Percentiles rank a stretch among this genome's conserved stretches.
Evolutionary conservation across 2,113 vertebrate species (phyloP).

Genomic region (Leptobrachium ailaonicum): DNA sequence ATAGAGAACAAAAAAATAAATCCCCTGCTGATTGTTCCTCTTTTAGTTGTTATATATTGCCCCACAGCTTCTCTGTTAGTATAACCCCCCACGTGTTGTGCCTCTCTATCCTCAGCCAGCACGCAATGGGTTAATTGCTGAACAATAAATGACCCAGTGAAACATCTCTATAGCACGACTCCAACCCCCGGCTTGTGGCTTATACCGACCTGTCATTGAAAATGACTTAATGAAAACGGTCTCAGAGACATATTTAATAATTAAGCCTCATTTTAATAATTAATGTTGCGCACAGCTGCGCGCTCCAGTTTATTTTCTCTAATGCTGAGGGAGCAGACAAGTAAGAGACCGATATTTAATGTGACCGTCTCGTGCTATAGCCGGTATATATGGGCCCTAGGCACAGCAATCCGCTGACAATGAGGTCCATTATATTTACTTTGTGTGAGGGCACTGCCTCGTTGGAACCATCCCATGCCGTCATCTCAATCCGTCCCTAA

Average conservation of each 20-base stretch:
- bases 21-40: no score
- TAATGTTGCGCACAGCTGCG: constrained; percentile 29
- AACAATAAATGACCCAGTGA: no score
- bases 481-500: background rate
- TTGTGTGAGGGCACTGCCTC: background rate
- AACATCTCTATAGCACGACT: background rate
- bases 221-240: constrained; percentile 13
- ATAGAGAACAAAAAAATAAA: no score
- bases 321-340: background rate
- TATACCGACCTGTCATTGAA: constrained; percentile 1
- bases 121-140: background rate
- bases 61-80: no score
- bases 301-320: background rate
- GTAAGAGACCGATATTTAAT: background rate
- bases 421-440: background rate
- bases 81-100: background rate
- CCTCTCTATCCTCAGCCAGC: background rate
- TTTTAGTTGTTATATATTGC: no score
- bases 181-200: background rate
- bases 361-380: background rate
- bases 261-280: constrained; percentile 35
- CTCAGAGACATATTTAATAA: constrained; percentile 33
- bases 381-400: background rate
- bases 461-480: background rate
- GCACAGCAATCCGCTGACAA: background rate